A percentile compares a stretch with the other conserved stretches of the same genome.
These are phyloP conservation scores for Albula goreensis DNA, from an alignment of 2,113 vertebrate genomes.

Conservation along the genomic window DNA sequence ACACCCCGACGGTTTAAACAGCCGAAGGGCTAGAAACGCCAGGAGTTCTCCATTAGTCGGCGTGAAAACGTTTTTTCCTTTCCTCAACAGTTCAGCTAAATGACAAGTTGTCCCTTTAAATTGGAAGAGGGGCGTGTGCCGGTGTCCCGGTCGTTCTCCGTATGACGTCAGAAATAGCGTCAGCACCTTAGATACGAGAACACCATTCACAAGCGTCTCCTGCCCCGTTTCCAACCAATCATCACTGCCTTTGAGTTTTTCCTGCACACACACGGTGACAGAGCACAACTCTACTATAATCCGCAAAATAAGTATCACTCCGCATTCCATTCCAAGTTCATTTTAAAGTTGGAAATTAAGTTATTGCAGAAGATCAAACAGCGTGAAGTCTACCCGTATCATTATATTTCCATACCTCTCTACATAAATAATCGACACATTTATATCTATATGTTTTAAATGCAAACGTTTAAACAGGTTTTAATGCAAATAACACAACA, in stretches of 20 bases:
- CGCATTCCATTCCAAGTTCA: slow-evolving; percentile 44
- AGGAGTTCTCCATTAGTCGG: background rate
- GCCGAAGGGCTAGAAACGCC: background rate
- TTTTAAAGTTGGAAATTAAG: background rate
- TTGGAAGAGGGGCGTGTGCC: slow-evolving; percentile 33
- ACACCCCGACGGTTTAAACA: background rate
- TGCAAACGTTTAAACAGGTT: too few species aligned
- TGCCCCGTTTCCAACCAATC: slow-evolving; percentile 72
- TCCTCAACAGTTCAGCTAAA: slow-evolving; percentile 30
- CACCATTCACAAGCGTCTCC: slow-evolving; percentile 64
- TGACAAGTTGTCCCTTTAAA: slow-evolving; percentile 52
- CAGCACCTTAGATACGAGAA: slow-evolving; percentile 64
- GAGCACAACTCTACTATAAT: slow-evolving; percentile 56
- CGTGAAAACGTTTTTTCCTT: slow-evolving; percentile 10
- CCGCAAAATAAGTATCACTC: slow-evolving; percentile 60
- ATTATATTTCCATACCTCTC: too few species aligned
- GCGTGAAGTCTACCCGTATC: too few species aligned
- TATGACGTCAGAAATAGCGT: slow-evolving; percentile 60
- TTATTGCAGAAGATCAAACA: too few species aligned
- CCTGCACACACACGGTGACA: slow-evolving; percentile 30
- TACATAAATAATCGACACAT: too few species aligned
- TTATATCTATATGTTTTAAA: too few species aligned
- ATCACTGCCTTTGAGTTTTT: slow-evolving; percentile 47
- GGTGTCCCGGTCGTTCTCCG: slow-evolving; percentile 52
- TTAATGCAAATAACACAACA: background rate